A percentile compares a stretch with the other conserved stretches of the same genome.
Conservation (phyloP, 2,797 vertebrate genomes). For the Hydrophis major region DNA sequence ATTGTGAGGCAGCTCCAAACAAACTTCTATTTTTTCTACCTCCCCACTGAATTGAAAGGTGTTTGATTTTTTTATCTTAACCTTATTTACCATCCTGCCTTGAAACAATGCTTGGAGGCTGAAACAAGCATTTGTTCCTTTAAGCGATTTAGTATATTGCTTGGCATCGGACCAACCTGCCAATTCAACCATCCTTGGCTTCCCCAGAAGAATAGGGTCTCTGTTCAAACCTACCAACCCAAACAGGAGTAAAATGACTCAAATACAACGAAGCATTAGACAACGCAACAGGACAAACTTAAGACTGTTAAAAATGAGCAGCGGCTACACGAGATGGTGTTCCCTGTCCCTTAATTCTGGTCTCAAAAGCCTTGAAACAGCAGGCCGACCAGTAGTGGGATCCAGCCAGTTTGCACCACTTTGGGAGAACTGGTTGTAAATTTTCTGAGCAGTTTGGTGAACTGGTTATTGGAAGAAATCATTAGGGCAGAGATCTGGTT, state of each 20-base stretch:
- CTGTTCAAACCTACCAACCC: constrained; percentile 39
- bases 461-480: too few species aligned
- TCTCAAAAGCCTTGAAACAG: too few species aligned
- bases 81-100: constrained; percentile 36
- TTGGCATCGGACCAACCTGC: constrained; percentile 23
- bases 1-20: constrained; percentile 35
- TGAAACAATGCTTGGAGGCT: constrained; percentile 40
- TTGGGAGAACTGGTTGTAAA: too few species aligned
- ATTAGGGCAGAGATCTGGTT: too few species aligned
- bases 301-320: not conserved
- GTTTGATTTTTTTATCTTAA: constrained; percentile 38
- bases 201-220: constrained; percentile 44
- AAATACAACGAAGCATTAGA: not conserved
- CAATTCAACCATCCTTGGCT: not conserved
- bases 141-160: constrained; percentile 36
- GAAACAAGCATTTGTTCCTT: constrained; percentile 43
- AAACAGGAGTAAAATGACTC: not conserved
- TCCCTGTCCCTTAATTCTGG: not conserved
- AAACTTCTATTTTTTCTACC: constrained; percentile 44
- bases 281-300: not conserved
- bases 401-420: too few species aligned
- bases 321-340: not conserved
- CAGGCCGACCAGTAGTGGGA: too few species aligned
- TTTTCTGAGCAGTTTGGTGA: too few species aligned
- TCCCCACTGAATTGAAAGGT: constrained; percentile 43